Base-by-base conservation (phyloP, 2,888 invertebrate genomes). In the Spisula solida region DNA sequence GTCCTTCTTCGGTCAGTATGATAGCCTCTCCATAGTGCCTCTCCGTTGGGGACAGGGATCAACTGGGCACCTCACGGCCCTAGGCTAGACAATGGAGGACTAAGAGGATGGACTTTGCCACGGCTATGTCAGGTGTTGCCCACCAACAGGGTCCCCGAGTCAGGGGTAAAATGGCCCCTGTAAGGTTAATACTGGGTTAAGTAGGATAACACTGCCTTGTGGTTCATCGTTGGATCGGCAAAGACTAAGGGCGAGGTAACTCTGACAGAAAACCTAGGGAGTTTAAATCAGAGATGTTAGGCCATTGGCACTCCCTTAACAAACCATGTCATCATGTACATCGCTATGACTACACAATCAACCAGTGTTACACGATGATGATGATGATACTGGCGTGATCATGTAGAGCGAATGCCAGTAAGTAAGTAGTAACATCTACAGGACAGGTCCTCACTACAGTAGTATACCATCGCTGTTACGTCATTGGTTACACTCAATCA, bases 271-370 rank as follows among this genome's bases (percentile, higher is more conserved):
- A 80, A 80, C 80, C 31, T 41, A 41, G 80, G 16, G 41, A 47
- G 80, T 47, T 80, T 47, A 80, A 80, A 18, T 12, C 80, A 41
- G 80, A 80, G 47, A 18, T 41, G 41, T 25, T 80, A 12, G 80
- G 47, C 80, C 80, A 79, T 79, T 31, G 79, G 79, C 79, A 79
- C 79, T 34, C 79, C 18, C 79, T 79, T 20, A 55, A 55, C 14
- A 14, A 14, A 60, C 60, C 14, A 20, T 41, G 41, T 41, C 60
- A n/a, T 25, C 60, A 20, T 60, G 60, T 8, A 60, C 6, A 60
- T n/a, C 60, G n/a, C 60, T n/a, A 60, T 60, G 60, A 60, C 18
- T 55, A 86, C 86, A 81, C 51, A n/a, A 14, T 66, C 51, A 82
- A 20, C 60, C 66, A 66, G 81, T 25, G 0, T 25, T 31, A 12